Evolutionary conservation across 2,888 invertebrate species (phyloP), one percentile per base, ranked within the genome.

Genomic region (Hecatera dysodea): DNA sequence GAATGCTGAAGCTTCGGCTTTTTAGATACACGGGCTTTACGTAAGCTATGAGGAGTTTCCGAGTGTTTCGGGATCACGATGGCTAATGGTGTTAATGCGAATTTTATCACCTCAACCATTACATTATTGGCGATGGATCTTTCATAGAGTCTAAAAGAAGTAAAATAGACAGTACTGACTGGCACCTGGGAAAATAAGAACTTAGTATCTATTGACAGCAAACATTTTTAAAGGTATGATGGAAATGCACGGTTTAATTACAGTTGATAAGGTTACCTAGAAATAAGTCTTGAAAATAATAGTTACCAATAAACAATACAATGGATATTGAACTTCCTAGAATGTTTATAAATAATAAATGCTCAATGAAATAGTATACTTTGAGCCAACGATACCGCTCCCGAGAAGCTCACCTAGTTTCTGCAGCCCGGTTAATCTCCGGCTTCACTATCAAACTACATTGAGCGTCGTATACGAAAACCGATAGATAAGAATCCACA

Each of bases 401-500:
- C 55, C 36, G 44, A 62, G 48, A 61, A 22, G 60, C 52, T 75
- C 72, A 80, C 77, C 61, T 52, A 71, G 69, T 73, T 79, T 62
- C 67, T 55, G 52, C 39, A 50, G 75, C 66, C 74, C 66, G 60
- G 67, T 71, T 76, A 79, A 76, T 68, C 72, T 77, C 80, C 71
- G 72, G 64, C 67, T 66, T 62, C 75, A 85, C 78, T 83, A 90
- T 87, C 89, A 90, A 92, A 85, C 82, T 76, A 67, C 70, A 72
- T 72, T 64, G 75, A 71, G 73, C 84, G 83, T 44, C 64, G 82
- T 88, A 90, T 83, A 88, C 83, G 86, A 88, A 90, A 90, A 87
- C 87, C 88, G 78, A 90, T 89, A 90, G 88, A 92, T 92, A 93
- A 93, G 91, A 92, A 91, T 90, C 88, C 90, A 84, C 91, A 90